Evolutionary conservation across 2,888 invertebrate genomes (phyloP), one percentile per base, ranked within the genome.

Genomic region (Colostygia pectinataria): DNA sequence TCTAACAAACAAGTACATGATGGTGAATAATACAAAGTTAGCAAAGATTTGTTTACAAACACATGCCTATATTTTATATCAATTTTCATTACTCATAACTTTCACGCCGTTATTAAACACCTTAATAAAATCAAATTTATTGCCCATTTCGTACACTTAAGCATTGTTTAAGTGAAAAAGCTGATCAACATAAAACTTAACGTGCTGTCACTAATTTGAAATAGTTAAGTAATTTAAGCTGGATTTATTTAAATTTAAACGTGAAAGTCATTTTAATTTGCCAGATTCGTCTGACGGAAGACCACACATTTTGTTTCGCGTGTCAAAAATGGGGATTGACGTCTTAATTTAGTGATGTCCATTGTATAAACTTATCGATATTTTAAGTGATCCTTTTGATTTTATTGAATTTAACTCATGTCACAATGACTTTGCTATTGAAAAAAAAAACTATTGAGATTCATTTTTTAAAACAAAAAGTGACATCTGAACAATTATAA

Each of bases 271-370:
- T n/a, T n/a, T n/a, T n/a, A n/a, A 45, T 50, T 39, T 55, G 41
- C 29, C n/a, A 28, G 40, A 40, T 55, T 60, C 55, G 41, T 57
- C 40, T 52, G 28, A 55, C 54, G 53, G 40, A 55, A 59, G 65
- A 64, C 65, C 65, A 64, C 65, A 65, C 65, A 59, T 48, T 51
- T 49, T 36, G 55, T 47, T 25, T 52, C 39, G 59, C 57, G 51
- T 58, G 64, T 55, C 57, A n/a, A 51, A 47, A 46, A 53, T 42
- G 47, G 23, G 38, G 53, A 53, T 40, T 56, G 61, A 61, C 53
- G 59, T 59, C 51, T 61, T 52, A 5, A 55, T 40, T 39, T 57
- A 61, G 58, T 41, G 59, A 45, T 47, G 57, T 33, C 4, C 18
- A 10, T 24, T 36, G 2, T 37, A n/a, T n/a, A n/a, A n/a, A n/a